Percentiles rank a stretch among this genome's conserved stretches.
phyloP scores from a whole-genome alignment of 2,797 vertebrate genomes.

The Furcifer pardalis region DNA sequence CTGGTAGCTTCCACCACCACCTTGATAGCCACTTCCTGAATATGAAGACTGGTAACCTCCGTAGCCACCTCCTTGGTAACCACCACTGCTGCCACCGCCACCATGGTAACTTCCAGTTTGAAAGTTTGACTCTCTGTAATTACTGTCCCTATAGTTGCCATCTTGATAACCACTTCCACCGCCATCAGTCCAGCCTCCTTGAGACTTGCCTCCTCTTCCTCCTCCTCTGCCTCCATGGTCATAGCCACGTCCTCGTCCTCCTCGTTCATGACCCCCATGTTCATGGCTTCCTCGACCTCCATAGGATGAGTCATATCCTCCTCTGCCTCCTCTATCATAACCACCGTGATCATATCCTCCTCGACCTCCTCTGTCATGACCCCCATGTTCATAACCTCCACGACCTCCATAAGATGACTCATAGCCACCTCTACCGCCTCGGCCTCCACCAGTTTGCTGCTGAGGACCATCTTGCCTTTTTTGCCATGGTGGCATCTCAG shows the following conservation, averaged over 20 bases:
- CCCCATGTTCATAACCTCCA: conserved; percentile 74
- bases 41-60: conserved; percentile 84
- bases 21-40: conserved; percentile 82
- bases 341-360: conserved; percentile 66
- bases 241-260: conserved; percentile 76
- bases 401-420: conserved; percentile 82
- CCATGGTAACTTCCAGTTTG: conserved; percentile 81
- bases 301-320: conserved; percentile 77
- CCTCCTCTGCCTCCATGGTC: conserved; percentile 79
- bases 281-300: conserved; percentile 79
- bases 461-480: conserved; percentile 91
- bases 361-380: conserved; percentile 69
- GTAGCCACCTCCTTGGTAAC: conserved; percentile 83
- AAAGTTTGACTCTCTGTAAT: conserved; percentile 82
- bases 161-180: conserved; percentile 79
- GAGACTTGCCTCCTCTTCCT: conserved; percentile 82
- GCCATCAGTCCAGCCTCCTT: conserved; percentile 83
- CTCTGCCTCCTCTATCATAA: conserved; percentile 80
- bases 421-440: conserved; percentile 80
- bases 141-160: conserved; percentile 81
- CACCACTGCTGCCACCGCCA: conserved; percentile 71
- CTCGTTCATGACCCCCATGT: conserved; percentile 68
- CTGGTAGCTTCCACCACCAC: conserved; percentile 76
- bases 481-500: conserved; percentile 98
- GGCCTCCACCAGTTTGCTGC: conserved; percentile 80